phyloP scores from a whole-genome alignment of 1,140 invertebrate genomes.

The Akabosia matsudoensis region DNA sequence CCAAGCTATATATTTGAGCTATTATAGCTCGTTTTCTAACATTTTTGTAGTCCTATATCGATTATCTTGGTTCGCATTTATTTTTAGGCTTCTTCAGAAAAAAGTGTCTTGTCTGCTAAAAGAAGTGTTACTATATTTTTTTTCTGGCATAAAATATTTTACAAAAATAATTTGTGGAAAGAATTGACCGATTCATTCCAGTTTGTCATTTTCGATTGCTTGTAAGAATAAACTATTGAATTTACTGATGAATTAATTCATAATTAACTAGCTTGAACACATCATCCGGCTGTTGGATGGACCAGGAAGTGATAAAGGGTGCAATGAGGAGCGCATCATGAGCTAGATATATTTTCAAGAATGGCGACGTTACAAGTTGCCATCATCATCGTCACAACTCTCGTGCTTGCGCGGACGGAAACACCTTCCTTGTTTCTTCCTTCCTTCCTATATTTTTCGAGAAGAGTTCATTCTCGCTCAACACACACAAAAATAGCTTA shows the following conservation, averaged over 20 bases:
- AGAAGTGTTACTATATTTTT: no score
- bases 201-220: no score
- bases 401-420: not conserved
- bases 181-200: no score
- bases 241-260: no score
- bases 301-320: slow-evolving; percentile 22
- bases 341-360: no score
- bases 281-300: no score
- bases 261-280: no score
- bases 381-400: not conserved
- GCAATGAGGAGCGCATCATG: no score
- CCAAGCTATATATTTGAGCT: no score
- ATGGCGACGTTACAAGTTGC: slow-evolving; percentile 22
- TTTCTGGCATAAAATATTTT: no score
- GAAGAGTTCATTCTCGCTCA: slow-evolving; percentile 5
- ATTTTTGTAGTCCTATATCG: not conserved
- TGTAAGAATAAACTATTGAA: no score
- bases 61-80: not conserved
- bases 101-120: slow-evolving; percentile 7
- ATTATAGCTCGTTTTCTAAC: not conserved
- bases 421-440: not conserved
- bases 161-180: no score
- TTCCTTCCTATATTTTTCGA: not conserved
- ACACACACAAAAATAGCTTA: not conserved
- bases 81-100: slow-evolving; percentile 17